Conservation (phyloP, 2,797 vertebrate genomes). For the Bovichtus variegatus region DNA sequence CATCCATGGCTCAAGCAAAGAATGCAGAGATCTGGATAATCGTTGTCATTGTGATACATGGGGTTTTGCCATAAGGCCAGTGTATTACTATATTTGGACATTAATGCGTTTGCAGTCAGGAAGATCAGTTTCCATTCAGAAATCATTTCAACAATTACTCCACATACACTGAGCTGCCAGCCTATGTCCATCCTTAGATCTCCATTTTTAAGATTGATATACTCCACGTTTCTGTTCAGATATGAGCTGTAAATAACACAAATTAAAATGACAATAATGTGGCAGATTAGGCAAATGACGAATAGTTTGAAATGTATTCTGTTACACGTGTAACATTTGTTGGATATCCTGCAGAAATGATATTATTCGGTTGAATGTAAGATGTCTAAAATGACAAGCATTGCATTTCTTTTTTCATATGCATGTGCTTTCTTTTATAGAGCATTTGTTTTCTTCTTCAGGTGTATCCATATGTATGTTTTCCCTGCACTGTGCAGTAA, state of each 20-base stretch:
- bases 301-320: not conserved
- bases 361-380: not conserved
- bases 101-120: slow-evolving; percentile 46
- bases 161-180: slow-evolving; percentile 23
- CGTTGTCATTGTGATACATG: slow-evolving; percentile 83
- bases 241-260: not conserved
- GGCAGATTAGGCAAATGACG: slow-evolving; percentile 1
- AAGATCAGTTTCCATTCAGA: slow-evolving; percentile 63
- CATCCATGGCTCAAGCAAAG: slow-evolving; percentile 88
- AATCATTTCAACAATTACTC: slow-evolving; percentile 31
- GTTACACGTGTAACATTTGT: not conserved
- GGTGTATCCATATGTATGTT: not conserved
- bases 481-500: not conserved
- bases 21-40: slow-evolving; percentile 87
- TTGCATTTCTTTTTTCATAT: not conserved
- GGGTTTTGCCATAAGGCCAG: slow-evolving; percentile 70
- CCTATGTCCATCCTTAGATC: slow-evolving; percentile 25
- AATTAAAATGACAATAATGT: not conserved
- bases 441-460: not conserved
- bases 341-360: slow-evolving; percentile 9
- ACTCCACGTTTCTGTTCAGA: not conserved
- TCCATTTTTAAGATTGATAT: not conserved
- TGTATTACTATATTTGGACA: slow-evolving; percentile 66
- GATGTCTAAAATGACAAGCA: not conserved
- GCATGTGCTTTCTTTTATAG: not conserved